Conservation (phyloP, 2,113 vertebrate genomes). For the Polypterus bichir region DNA sequence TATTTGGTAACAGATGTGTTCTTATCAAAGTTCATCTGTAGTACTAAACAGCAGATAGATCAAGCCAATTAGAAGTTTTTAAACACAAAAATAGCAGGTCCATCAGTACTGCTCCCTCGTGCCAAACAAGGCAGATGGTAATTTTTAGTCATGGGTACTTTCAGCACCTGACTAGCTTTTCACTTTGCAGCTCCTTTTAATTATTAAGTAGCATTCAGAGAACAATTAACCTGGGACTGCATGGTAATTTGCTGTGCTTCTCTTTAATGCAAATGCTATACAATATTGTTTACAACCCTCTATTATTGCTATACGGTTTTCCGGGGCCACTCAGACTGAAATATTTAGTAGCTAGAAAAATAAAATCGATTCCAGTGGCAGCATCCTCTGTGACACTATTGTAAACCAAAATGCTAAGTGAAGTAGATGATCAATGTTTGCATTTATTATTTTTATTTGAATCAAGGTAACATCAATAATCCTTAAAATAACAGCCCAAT, state of each 20-base stretch:
- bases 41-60: conserved; percentile 10
- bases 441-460: too few species aligned
- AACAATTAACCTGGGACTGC: conserved; percentile 5
- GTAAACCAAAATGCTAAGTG: conserved; percentile 5
- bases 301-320: background rate
- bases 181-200: conserved; percentile 3
- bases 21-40: background rate
- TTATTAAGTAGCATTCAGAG: conserved; percentile 4
- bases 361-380: background rate
- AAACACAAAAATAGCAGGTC: conserved; percentile 4
- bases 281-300: background rate
- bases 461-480: too few species aligned
- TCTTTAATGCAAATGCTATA: background rate
- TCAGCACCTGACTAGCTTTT: conserved; percentile 3
- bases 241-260: background rate
- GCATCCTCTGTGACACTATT: conserved; percentile 2
- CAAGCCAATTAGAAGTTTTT: conserved; percentile 2
- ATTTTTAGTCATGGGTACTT: conserved; percentile 6
- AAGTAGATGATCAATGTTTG: conserved; percentile 10
- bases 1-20: conserved; percentile 7
- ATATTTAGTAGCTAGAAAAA: conserved; percentile 10
- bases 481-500: too few species aligned
- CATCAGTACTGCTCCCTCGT: conserved; percentile 5
- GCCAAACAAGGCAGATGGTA: background rate
- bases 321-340: conserved; percentile 4